Percentiles rank a stretch among this genome's conserved stretches.
These are phyloP conservation scores for Neosilurus hyrtlii DNA, from an alignment of 2,797 vertebrate species.

Conservation along the genomic window DNA sequence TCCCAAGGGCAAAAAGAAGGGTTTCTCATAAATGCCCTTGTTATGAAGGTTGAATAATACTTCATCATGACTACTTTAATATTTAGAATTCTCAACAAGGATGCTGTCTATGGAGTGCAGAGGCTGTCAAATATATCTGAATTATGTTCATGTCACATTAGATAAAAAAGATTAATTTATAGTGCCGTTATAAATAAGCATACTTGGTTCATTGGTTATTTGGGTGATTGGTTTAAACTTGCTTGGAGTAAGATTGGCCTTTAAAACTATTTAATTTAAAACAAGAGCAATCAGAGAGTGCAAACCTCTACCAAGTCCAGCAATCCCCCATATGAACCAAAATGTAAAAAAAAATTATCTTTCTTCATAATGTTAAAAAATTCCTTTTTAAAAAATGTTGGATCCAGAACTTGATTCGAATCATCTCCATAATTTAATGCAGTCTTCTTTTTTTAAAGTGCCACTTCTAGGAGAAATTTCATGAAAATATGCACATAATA, in stretches of 20 bases:
- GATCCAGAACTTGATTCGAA: too few species aligned
- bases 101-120: not conserved
- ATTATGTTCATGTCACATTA: not conserved
- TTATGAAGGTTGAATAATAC: conserved; percentile 15
- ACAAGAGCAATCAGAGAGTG: too few species aligned
- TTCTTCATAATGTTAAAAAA: too few species aligned
- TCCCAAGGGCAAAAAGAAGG: conserved; percentile 33
- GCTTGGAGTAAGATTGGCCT: not conserved
- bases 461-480: too few species aligned
- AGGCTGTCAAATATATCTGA: conserved; percentile 6
- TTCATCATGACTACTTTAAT: not conserved
- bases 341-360: too few species aligned
- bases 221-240: not conserved
- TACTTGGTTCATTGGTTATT: not conserved
- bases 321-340: too few species aligned
- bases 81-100: not conserved
- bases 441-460: too few species aligned
- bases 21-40: conserved; percentile 26
- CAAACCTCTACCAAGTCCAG: too few species aligned
- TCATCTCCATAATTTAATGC: too few species aligned
- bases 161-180: not conserved
- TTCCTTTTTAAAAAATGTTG: too few species aligned
- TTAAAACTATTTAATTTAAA: not conserved
- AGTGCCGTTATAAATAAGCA: not conserved
- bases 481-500: too few species aligned